phyloP scores from a whole-genome alignment of 2,797 vertebrate genomes.

The Rhinoraja longicauda region DNA sequence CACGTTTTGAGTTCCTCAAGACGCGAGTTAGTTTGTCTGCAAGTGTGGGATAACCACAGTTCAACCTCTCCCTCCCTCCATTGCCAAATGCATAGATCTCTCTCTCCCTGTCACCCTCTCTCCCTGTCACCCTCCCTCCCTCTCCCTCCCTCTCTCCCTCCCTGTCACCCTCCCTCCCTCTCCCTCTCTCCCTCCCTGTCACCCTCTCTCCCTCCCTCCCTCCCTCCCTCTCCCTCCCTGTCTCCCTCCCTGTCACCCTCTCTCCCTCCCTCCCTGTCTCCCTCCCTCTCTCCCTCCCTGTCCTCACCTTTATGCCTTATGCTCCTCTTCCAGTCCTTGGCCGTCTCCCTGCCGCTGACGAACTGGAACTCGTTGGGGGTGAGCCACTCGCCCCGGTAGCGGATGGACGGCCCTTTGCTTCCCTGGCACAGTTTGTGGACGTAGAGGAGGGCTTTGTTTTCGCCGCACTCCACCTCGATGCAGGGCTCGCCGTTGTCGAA shows the following conservation, averaged over 20 bases:
- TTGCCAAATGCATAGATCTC: neutral
- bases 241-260: neutral
- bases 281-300: neutral
- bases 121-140: too few species aligned
- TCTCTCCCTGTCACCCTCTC: neutral
- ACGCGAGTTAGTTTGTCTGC: neutral
- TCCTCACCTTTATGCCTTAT: conserved; percentile 92
- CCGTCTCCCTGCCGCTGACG: conserved; percentile 93
- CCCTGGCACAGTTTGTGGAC: conserved; percentile 95
- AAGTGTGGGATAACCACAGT: neutral
- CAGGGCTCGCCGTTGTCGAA: conserved; percentile 92
- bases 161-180: neutral
- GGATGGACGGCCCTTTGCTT: conserved; percentile 94
- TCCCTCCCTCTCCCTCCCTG: neutral
- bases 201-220: neutral
- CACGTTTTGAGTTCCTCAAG: neutral
- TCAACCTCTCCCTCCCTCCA: neutral
- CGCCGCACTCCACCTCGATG: conserved; percentile 96
- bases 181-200: conserved; percentile 17
- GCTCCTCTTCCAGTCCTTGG: conserved; percentile 97
- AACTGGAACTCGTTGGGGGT: conserved; percentile 98
- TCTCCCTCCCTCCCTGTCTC: neutral
- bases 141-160: neutral
- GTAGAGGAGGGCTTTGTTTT: conserved; percentile 93
- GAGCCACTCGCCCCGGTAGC: conserved; percentile 94